phyloP scores from a whole-genome alignment of 2,797 vertebrate species.

The Bradypodion pumilum region DNA sequence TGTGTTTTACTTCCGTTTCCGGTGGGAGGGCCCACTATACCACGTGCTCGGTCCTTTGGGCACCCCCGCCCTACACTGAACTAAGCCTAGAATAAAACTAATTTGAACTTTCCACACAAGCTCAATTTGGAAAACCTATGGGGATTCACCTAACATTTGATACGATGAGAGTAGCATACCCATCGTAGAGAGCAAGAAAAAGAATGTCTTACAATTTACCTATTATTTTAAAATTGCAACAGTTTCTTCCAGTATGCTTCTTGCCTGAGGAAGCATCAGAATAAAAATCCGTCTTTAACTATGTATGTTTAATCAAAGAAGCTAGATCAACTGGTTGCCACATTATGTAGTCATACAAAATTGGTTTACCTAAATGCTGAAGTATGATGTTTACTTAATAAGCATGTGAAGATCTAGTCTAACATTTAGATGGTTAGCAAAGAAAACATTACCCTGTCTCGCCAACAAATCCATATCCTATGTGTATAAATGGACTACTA shows the following conservation, averaged over 20 bases:
- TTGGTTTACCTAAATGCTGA: neutral
- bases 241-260: neutral
- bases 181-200: neutral
- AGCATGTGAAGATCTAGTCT: neutral
- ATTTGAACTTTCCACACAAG: neutral
- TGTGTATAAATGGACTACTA: neutral
- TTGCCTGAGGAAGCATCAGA: neutral
- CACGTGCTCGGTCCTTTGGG: too few species aligned
- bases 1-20: too few species aligned
- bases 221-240: neutral
- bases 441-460: neutral
- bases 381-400: neutral
- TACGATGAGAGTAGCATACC: neutral
- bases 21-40: too few species aligned
- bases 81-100: neutral
- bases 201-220: neutral
- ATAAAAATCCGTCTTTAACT: neutral
- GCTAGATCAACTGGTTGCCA: neutral
- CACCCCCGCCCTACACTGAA: neutral
- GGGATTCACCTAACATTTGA: neutral
- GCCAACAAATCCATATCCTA: neutral
- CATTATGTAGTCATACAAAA: neutral
- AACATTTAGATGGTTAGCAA: neutral
- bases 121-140: neutral
- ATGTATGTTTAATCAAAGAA: neutral